Evolutionary conservation across 2,797 vertebrate species (phyloP).

Genomic region (Lepus townsendii): DNA sequence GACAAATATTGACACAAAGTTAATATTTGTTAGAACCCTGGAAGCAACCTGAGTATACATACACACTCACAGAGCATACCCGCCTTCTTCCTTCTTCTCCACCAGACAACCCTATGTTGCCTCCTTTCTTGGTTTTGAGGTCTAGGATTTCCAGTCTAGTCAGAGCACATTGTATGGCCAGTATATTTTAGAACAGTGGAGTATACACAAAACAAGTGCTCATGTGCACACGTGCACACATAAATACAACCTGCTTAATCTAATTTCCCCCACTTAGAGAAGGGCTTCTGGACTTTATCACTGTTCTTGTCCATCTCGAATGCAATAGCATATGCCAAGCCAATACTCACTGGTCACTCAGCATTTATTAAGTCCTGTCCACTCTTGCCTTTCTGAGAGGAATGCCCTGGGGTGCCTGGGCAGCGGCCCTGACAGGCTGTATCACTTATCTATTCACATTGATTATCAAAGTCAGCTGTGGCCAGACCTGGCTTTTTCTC

Average conservation of each 20-base stretch:
- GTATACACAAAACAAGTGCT: not conserved
- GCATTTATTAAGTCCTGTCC: slow-evolving; percentile 91
- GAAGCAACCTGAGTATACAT: slow-evolving; percentile 84
- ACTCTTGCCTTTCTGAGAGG: slow-evolving; percentile 88
- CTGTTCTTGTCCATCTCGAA: slow-evolving; percentile 81
- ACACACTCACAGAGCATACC: not conserved
- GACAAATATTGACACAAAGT: slow-evolving; percentile 92
- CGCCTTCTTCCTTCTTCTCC: not conserved
- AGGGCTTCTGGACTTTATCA: slow-evolving; percentile 89
- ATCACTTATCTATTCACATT: slow-evolving; percentile 89
- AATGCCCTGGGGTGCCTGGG: slow-evolving; percentile 87
- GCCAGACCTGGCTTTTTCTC: slow-evolving; percentile 85
- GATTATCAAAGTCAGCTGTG: slow-evolving; percentile 92
- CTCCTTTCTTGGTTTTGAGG: not conserved
- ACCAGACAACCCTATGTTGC: not conserved
- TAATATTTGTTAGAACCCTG: slow-evolving; percentile 90
- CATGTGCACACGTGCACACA: not conserved
- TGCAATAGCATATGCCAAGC: slow-evolving; percentile 87
- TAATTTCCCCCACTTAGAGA: slow-evolving; percentile 77
- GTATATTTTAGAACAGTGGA: not conserved
- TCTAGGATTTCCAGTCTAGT: not conserved
- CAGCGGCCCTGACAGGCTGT: slow-evolving; percentile 85
- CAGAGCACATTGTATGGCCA: not conserved
- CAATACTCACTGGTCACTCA: slow-evolving; percentile 89
- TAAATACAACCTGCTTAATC: slow-evolving; percentile 81